Conservation (phyloP, 2,797 vertebrate species). For the Leuciscus waleckii region DNA sequence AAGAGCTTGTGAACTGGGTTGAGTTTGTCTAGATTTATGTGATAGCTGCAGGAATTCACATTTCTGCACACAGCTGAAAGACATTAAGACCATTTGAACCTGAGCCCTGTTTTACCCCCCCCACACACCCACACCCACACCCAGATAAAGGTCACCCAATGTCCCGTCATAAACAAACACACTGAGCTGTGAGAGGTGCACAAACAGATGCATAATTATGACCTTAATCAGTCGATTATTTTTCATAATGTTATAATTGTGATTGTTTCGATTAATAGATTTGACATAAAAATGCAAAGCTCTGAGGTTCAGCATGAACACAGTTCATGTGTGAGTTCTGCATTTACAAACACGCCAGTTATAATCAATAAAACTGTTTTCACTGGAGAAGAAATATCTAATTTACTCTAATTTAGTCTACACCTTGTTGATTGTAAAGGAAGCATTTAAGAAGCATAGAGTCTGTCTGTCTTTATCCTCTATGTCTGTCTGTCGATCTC, state of each 20-base stretch:
- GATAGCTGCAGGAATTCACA: conserved; percentile 61
- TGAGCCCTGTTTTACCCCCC: conserved; percentile 50
- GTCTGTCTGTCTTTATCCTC: neutral
- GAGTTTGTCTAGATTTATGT: conserved; percentile 56
- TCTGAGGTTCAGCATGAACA: neutral
- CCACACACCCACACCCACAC: neutral
- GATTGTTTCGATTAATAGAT: conserved; percentile 4
- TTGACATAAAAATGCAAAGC: conserved; percentile 6
- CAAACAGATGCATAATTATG: conserved; percentile 9
- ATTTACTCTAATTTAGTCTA: neutral
- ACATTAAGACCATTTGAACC: conserved; percentile 63
- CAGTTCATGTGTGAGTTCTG: conserved; percentile 7
- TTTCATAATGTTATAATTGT: neutral
- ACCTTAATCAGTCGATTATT: conserved; percentile 12
- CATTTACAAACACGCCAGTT: neutral
- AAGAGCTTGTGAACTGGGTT: conserved; percentile 36
- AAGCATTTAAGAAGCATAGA: neutral
- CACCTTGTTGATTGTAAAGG: neutral
- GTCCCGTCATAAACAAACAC: conserved; percentile 34
- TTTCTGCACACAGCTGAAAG: conserved; percentile 65
- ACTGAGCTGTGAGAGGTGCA: neutral
- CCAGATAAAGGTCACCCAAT: conserved; percentile 58
- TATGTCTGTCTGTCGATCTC: neutral
- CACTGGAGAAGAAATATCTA: neutral
- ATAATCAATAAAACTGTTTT: neutral